Evolutionary conservation across 2,888 invertebrate species (phyloP), one percentile per base, ranked within the genome.

Genomic region (Nezara viridula): DNA sequence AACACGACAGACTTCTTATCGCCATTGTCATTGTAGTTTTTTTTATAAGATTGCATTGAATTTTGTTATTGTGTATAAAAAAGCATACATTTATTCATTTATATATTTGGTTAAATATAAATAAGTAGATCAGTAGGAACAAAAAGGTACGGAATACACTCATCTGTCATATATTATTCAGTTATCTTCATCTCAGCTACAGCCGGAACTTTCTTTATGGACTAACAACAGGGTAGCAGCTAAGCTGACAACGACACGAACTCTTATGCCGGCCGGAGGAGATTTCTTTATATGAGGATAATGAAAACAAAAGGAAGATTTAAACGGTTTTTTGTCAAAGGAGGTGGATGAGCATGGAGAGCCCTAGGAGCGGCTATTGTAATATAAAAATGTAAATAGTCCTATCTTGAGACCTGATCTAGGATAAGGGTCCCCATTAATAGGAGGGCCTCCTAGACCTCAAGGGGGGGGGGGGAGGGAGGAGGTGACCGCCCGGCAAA

Each of bases 341-440:
- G n/a, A 81, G 24, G 2, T 81, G 44, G 44, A 47, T 12, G 24
- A 44, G 81, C n/a, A 44, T 81, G 40, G 44, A 81, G 81, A 40
- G 40, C 10, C 32, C 40, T 40, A 81, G 44, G 44, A 81, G 81
- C 44, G 44, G 81, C 44, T 47, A 81, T 81, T 81, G 81, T 81
- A 81, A 81, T 81, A 81, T 81, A 81, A 81, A 81, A 81, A 81
- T 81, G 81, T 81, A 81, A 81, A 81, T 81, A 81, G 40, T 47
- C 24, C 81, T 81, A 81, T 81, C 81, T 44, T 0, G 32, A n/a
- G 16, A n/a, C 44, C 40, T 81, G 81, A 81, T 81, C 81, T 81
- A 81, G 44, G 44, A 81, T 81, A n/a, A n/a, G 44, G 44, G 37
- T 77, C 60, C 40, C 77, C 40, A 77, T 77, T 77, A 73, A 73